phyloP scores from a whole-genome alignment of 2,888 invertebrate genomes.

The Antitype chi region DNA sequence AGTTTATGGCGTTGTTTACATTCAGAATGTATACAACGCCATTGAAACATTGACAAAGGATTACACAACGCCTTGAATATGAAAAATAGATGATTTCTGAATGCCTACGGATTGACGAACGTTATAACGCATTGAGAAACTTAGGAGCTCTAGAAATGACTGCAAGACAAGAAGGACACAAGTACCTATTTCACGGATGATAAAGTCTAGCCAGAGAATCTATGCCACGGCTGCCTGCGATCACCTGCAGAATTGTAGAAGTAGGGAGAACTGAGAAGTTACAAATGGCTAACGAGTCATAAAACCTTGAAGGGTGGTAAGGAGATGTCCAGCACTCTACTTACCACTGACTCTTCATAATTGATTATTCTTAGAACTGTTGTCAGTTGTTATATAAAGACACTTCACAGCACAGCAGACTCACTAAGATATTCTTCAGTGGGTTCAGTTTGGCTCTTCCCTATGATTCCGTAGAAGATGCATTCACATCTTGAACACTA shows the following conservation, averaged over 20 bases:
- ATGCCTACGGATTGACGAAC: not conserved
- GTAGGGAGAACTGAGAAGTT: not conserved
- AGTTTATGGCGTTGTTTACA: not conserved
- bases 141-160: not conserved
- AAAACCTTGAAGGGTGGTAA: too few relatives aligned
- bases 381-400: not conserved
- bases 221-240: too few relatives aligned
- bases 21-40: not conserved
- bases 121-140: not conserved
- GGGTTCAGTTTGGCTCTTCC: not conserved
- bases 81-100: not conserved
- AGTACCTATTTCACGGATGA: not conserved
- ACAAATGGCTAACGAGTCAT: not conserved
- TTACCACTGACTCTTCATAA: constrained; percentile 18
- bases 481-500: not conserved
- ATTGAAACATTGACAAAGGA: not conserved
- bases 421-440: not conserved
- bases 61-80: not conserved
- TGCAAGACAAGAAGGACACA: not conserved
- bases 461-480: not conserved
- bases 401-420: not conserved
- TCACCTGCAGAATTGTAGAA: not conserved
- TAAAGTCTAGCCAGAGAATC: not conserved
- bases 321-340: constrained; percentile 12
- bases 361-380: not conserved